A percentile compares a stretch with the other conserved stretches of the same genome.
Conservation (phyloP, 2,888 invertebrate genomes). For the Falcaria lacertinaria region DNA sequence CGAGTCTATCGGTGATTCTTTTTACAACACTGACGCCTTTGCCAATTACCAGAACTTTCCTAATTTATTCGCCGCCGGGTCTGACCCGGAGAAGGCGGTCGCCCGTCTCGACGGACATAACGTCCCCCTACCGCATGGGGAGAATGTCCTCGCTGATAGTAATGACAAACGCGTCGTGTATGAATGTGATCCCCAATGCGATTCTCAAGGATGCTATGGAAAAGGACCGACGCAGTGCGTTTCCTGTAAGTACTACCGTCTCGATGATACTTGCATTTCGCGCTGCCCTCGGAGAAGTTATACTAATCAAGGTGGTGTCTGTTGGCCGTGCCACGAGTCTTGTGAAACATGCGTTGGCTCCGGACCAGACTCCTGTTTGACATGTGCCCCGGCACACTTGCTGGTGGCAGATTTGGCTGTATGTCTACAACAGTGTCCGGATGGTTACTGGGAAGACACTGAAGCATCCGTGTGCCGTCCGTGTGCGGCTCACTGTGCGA, state of each 20-base stretch:
- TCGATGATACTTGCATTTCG: conserved; percentile 91
- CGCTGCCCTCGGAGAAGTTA: conserved; percentile 92
- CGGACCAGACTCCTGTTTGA: conserved; percentile 91
- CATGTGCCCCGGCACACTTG: conserved; percentile 90
- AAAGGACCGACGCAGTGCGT: conserved; percentile 91
- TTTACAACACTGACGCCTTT: conserved; percentile 85
- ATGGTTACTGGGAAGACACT: conserved; percentile 91
- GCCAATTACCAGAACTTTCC: conserved; percentile 88
- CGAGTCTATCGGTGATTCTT: conserved; percentile 79
- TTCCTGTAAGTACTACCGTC: conserved; percentile 88
- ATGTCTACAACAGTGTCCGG: conserved; percentile 92
- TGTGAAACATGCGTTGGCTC: conserved; percentile 94
- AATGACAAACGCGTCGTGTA: conserved; percentile 82
- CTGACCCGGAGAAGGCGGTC: conserved; percentile 87
- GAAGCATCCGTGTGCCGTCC: conserved; percentile 89
- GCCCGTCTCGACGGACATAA: conserved; percentile 86
- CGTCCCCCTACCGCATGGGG: conserved; percentile 80
- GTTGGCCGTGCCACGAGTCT: conserved; percentile 93
- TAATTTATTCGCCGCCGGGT: conserved; percentile 88
- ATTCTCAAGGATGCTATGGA: conserved; percentile 91
- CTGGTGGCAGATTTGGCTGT: conserved; percentile 91
- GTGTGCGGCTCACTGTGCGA: conserved; percentile 92
- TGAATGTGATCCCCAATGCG: conserved; percentile 92
- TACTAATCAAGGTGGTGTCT: conserved; percentile 88
- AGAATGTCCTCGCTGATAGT: conserved; percentile 81